These are phyloP conservation scores for Clangula hyemalis DNA, from an alignment of 2,797 vertebrate genomes.

Conservation along the genomic window DNA sequence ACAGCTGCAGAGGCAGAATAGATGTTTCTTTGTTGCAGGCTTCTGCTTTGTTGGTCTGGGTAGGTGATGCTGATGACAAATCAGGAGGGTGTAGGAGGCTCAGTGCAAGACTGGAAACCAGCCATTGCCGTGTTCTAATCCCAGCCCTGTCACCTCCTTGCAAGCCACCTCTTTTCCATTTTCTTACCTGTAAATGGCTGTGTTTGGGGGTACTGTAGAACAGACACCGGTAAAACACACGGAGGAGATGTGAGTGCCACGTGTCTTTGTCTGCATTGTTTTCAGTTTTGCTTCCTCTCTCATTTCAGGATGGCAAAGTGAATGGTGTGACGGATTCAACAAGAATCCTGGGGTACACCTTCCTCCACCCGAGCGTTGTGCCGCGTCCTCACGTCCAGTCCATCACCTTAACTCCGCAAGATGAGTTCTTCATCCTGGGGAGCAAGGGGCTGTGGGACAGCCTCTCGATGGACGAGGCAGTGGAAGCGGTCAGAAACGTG, in stretches of 20 bases:
- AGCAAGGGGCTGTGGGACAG: slow-evolving; percentile 95
- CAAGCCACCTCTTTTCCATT: background rate
- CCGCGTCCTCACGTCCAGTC: slow-evolving; percentile 93
- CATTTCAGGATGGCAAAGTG: slow-evolving; percentile 95
- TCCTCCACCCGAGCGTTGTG: slow-evolving; percentile 95
- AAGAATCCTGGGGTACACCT: slow-evolving; percentile 96
- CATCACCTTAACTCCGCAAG: slow-evolving; percentile 90
- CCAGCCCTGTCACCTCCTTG: background rate
- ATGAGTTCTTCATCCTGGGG: slow-evolving; percentile 97
- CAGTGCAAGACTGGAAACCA: background rate
- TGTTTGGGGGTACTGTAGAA: background rate
- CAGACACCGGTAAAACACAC: background rate
- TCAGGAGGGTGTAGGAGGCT: background rate
- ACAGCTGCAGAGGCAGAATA: slow-evolving; percentile 48
- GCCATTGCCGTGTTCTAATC: background rate
- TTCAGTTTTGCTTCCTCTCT: background rate
- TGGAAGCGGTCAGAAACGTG: slow-evolving; percentile 91
- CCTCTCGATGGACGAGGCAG: slow-evolving; percentile 87
- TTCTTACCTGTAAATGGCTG: background rate
- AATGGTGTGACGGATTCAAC: slow-evolving; percentile 97
- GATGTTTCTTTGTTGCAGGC: slow-evolving; percentile 22
- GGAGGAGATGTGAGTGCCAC: background rate
- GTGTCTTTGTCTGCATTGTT: background rate
- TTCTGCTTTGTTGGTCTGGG: slow-evolving; percentile 5
- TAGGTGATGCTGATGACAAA: slow-evolving; percentile 33